These are phyloP conservation scores for Cheiracanthium punctorium DNA, from an alignment of 2,888 invertebrate genomes.

Conservation along the genomic window DNA sequence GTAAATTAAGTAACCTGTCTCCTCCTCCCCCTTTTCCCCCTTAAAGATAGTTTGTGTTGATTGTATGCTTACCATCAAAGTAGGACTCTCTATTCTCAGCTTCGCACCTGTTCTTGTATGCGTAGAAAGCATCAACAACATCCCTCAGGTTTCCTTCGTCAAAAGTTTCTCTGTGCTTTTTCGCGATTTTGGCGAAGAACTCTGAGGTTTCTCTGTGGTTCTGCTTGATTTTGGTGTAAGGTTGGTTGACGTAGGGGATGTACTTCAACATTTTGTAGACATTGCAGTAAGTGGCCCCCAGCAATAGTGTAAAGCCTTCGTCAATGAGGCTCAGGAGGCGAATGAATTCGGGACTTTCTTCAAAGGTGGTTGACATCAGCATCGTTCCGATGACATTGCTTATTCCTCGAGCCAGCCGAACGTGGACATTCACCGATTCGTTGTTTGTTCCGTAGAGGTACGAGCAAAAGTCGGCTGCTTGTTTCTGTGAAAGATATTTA, in stretches of 20 bases:
- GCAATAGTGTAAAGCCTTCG: slow-evolving; percentile 92
- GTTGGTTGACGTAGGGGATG: slow-evolving; percentile 79
- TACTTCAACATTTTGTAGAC: slow-evolving; percentile 87
- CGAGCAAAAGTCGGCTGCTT: slow-evolving; percentile 80
- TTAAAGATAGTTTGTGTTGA: too few species aligned
- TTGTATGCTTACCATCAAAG: slow-evolving; percentile 77
- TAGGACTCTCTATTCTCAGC: slow-evolving; percentile 83
- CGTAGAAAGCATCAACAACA: slow-evolving; percentile 89
- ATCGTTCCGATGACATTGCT: slow-evolving; percentile 94
- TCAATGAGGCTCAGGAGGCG: slow-evolving; percentile 90
- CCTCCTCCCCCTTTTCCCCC: too few species aligned
- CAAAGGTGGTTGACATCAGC: slow-evolving; percentile 90
- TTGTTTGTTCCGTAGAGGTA: slow-evolving; percentile 82
- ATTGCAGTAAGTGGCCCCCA: slow-evolving; percentile 87
- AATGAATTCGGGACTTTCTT: slow-evolving; percentile 83
- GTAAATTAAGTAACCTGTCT: too few species aligned
- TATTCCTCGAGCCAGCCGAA: slow-evolving; percentile 86
- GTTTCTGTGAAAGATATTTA: slow-evolving; percentile 22
- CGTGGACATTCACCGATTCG: slow-evolving; percentile 85
- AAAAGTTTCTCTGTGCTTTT: slow-evolving; percentile 86
- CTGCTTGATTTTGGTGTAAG: slow-evolving; percentile 79
- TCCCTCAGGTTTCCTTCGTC: slow-evolving; percentile 84
- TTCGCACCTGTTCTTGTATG: slow-evolving; percentile 84
- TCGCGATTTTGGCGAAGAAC: slow-evolving; percentile 89
- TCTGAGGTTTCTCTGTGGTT: slow-evolving; percentile 90